These are phyloP conservation scores for Carposina sasakii DNA, from an alignment of 1,140 invertebrate species.

Conservation along the genomic window DNA sequence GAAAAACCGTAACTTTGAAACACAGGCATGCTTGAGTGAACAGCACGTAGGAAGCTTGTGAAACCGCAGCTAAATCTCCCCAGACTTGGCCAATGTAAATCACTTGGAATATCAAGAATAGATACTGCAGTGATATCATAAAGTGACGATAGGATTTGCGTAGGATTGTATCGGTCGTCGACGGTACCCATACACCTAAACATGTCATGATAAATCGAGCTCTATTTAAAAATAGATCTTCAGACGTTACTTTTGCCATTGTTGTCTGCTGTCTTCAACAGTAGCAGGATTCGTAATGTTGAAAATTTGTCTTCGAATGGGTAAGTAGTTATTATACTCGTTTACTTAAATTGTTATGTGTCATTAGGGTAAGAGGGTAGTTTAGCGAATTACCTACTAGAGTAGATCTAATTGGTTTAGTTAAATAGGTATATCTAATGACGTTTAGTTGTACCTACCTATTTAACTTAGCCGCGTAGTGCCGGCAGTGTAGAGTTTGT, in stretches of 20 bases:
- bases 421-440: too few relatives aligned
- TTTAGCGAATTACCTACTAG: too few relatives aligned
- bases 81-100: slow-evolving; percentile 50
- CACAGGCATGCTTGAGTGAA: slow-evolving; percentile 61
- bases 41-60: slow-evolving; percentile 50
- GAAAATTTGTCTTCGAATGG: too few relatives aligned
- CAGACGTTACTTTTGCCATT: slow-evolving; percentile 24
- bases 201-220: slow-evolving; percentile 55
- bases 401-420: too few relatives aligned
- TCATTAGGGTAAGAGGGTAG: too few relatives aligned
- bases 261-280: too few relatives aligned
- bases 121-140: slow-evolving; percentile 53
- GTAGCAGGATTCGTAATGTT: too few relatives aligned
- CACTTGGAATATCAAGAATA: slow-evolving; percentile 55
- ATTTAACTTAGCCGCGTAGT: too few relatives aligned
- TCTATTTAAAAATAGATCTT: slow-evolving; percentile 48
- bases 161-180: slow-evolving; percentile 25
- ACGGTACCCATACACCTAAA: slow-evolving; percentile 55
- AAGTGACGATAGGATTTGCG: slow-evolving; percentile 41
- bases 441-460: too few relatives aligned
- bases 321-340: too few relatives aligned
- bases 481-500: too few relatives aligned
- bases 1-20: slow-evolving; percentile 56
- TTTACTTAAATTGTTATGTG: too few relatives aligned
- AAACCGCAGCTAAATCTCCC: slow-evolving; percentile 54